Percentiles rank a stretch among this genome's conserved stretches.
Evolutionary conservation across 1,140 invertebrate species (phyloP).

Genomic region (Araneus ventricosus): DNA sequence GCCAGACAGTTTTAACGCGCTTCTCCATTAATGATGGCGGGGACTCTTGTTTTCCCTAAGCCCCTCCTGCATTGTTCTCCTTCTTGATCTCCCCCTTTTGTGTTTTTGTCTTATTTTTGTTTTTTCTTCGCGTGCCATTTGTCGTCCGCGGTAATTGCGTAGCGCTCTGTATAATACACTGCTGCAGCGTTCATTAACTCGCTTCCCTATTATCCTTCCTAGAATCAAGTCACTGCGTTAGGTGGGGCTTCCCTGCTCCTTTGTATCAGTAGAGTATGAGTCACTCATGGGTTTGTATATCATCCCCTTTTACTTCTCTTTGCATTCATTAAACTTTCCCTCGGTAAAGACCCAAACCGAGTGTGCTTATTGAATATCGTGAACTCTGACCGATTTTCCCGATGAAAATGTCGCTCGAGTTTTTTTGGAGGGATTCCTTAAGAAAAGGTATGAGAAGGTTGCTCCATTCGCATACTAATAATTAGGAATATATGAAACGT

Average conservation of each 20-base stretch:
- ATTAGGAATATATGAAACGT: too few species aligned
- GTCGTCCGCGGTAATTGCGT: background rate
- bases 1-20: background rate
- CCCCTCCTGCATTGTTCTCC: background rate
- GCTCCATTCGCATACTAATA: too few species aligned
- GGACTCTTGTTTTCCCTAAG: background rate
- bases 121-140: background rate
- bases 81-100: background rate
- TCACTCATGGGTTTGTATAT: background rate
- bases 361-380: background rate
- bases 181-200: background rate
- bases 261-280: background rate
- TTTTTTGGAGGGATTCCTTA: too few species aligned
- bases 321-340: constrained; percentile 3
- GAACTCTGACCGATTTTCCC: background rate
- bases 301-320: background rate
- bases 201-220: background rate
- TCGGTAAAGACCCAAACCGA: background rate
- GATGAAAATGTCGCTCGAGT: too few species aligned
- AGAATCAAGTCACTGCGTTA: background rate
- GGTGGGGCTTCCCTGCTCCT: background rate
- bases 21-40: background rate
- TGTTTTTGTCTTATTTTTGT: background rate
- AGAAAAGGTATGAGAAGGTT: too few species aligned
- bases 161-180: background rate